Conservation (phyloP, 2,797 vertebrate species). For the Microctenopoma lineatum region DNA sequence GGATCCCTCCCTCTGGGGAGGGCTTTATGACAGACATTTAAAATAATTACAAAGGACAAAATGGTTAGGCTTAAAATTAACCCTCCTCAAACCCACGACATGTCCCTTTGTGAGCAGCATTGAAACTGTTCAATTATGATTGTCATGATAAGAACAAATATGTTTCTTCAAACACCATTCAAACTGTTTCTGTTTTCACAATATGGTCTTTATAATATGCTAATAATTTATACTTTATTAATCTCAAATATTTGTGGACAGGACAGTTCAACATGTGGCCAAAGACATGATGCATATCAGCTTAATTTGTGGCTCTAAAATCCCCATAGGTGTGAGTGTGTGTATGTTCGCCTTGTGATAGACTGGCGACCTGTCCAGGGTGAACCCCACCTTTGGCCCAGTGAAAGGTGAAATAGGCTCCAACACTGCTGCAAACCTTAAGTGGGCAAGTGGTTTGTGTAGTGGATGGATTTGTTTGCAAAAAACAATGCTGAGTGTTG, state of each 20-base stretch:
- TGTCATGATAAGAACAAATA: slow-evolving; percentile 39
- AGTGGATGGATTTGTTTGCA: slow-evolving; percentile 9
- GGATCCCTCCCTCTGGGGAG: slow-evolving; percentile 57
- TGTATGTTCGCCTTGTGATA: too few relatives aligned
- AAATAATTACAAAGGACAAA: slow-evolving; percentile 81
- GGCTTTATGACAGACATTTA: slow-evolving; percentile 78
- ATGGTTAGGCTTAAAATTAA: slow-evolving; percentile 72
- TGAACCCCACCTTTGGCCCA: too few relatives aligned
- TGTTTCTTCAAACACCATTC: slow-evolving; percentile 24
- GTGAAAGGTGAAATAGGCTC: too few relatives aligned
- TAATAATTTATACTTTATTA: too few relatives aligned
- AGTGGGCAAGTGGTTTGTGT: too few relatives aligned
- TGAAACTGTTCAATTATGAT: slow-evolving; percentile 55
- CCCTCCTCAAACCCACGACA: slow-evolving; percentile 52
- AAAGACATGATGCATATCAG: too few relatives aligned
- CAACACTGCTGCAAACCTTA: too few relatives aligned
- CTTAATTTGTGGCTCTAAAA: too few relatives aligned
- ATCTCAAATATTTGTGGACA: too few relatives aligned
- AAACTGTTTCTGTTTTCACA: slow-evolving; percentile 16
- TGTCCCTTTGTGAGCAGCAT: slow-evolving; percentile 45
- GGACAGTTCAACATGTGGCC: too few relatives aligned
- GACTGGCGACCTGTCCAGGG: too few relatives aligned
- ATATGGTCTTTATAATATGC: background rate
- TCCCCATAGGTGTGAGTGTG: too few relatives aligned
- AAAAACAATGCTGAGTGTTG: slow-evolving; percentile 1